Evolutionary conservation across 2,888 invertebrate genomes (phyloP).

Genomic region (Synanthedon andrenaeformis): DNA sequence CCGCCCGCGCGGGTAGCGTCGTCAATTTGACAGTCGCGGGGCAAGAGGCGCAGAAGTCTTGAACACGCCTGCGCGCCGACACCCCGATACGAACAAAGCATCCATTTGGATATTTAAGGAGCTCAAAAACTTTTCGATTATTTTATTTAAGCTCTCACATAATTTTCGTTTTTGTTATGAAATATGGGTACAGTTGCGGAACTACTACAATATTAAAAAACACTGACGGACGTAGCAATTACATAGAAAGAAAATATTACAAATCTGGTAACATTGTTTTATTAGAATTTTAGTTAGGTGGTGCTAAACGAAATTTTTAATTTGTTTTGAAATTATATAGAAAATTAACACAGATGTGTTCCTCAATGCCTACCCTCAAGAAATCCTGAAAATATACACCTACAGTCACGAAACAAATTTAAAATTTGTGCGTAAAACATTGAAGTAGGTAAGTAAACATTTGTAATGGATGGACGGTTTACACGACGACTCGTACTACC

Average conservation of each 20-base stretch:
- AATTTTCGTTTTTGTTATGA: background rate
- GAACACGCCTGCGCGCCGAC: conserved; percentile 39
- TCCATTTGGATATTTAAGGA: conserved; percentile 20
- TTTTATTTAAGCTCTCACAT: background rate
- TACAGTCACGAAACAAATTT: no score
- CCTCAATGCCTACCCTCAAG: no score
- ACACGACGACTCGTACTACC: conserved; percentile 9
- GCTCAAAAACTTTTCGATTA: background rate
- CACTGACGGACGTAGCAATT: background rate
- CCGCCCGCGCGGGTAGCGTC: conserved; percentile 43
- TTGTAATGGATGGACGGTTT: conserved; percentile 11
- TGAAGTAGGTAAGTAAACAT: conserved; percentile 3
- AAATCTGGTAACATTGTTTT: no score
- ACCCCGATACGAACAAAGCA: conserved; percentile 27
- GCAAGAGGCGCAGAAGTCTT: conserved; percentile 39
- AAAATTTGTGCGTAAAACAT: background rate
- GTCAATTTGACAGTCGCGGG: conserved; percentile 37
- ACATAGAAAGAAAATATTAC: background rate
- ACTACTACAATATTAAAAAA: background rate
- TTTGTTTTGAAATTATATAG: no score
- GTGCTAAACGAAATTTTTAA: no score
- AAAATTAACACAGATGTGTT: no score
- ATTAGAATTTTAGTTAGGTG: no score
- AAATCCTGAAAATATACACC: no score
- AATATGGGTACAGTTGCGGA: conserved; percentile 1